Percentiles rank a stretch among this genome's conserved stretches.
These are phyloP conservation scores for Amazona guildingii DNA, from an alignment of 2,113 vertebrate genomes.

Conservation along the genomic window DNA sequence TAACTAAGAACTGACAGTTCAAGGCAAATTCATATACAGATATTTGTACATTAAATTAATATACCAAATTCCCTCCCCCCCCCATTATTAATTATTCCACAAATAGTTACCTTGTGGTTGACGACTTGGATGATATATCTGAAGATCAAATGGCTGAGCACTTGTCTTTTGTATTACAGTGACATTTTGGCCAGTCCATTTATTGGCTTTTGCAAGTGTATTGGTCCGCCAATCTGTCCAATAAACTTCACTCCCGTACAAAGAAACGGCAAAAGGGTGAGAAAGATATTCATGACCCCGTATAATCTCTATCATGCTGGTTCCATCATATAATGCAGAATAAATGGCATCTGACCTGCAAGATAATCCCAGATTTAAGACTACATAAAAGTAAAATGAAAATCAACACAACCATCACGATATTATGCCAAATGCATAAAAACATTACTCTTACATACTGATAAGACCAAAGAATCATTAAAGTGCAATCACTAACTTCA, in stretches of 20 bases:
- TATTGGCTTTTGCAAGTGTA: conserved; percentile 94
- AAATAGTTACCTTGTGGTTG: conserved; percentile 88
- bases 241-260: conserved; percentile 94
- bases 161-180: conserved; percentile 99
- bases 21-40: not conserved
- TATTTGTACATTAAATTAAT: not conserved
- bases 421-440: not conserved
- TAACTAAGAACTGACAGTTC: not conserved
- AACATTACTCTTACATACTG: not conserved
- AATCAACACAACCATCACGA: not conserved
- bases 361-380: conserved; percentile 17
- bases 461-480: not conserved
- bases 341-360: conserved; percentile 97
- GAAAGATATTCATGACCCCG: conserved; percentile 95
- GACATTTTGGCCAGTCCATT: conserved; percentile 97
- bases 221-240: conserved; percentile 99
- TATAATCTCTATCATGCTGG: conserved; percentile 92
- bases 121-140: conserved; percentile 97
- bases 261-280: conserved; percentile 95
- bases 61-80: rapidly evolving
- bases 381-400: not conserved
- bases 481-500: not conserved
- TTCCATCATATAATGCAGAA: conserved; percentile 95
- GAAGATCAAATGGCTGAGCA: conserved; percentile 95
- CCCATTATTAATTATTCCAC: not conserved